A percentile compares a stretch with the other conserved stretches of the same genome.
These are phyloP conservation scores for Colinus virginianus DNA, from an alignment of 2,113 vertebrate species.

Conservation along the genomic window DNA sequence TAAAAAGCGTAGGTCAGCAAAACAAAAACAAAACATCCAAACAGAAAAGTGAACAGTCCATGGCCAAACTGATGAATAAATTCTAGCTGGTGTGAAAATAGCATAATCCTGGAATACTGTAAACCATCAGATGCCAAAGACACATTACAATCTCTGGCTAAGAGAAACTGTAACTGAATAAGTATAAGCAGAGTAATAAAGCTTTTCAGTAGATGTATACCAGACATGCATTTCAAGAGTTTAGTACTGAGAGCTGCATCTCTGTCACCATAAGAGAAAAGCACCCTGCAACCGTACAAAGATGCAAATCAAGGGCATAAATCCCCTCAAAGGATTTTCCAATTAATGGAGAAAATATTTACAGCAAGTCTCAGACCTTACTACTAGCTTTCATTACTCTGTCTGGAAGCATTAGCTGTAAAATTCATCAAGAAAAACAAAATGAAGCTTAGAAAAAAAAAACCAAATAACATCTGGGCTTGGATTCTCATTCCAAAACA, in stretches of 20 bases:
- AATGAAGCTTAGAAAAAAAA: background rate
- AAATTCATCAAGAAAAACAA: constrained; percentile 9
- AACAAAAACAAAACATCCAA: background rate
- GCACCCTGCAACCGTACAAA: background rate
- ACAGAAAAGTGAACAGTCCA: background rate
- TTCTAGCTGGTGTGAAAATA: background rate
- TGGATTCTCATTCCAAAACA: background rate
- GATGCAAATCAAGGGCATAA: background rate
- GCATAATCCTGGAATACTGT: background rate
- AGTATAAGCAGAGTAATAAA: background rate
- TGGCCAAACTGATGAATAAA: background rate
- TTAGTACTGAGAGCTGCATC: background rate
- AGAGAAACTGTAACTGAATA: background rate
- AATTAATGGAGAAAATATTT: constrained; percentile 15
- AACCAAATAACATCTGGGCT: background rate
- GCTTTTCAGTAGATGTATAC: background rate
- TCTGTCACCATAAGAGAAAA: background rate
- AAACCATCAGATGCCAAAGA: background rate
- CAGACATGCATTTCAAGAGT: background rate
- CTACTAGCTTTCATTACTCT: background rate
- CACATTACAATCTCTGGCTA: background rate
- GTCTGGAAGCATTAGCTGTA: constrained; percentile 9
- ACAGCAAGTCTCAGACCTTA: background rate
- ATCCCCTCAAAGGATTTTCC: background rate
- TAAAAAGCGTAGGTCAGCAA: background rate